phyloP scores from a whole-genome alignment of 2,888 invertebrate genomes.

The Acrobasis suavella region DNA sequence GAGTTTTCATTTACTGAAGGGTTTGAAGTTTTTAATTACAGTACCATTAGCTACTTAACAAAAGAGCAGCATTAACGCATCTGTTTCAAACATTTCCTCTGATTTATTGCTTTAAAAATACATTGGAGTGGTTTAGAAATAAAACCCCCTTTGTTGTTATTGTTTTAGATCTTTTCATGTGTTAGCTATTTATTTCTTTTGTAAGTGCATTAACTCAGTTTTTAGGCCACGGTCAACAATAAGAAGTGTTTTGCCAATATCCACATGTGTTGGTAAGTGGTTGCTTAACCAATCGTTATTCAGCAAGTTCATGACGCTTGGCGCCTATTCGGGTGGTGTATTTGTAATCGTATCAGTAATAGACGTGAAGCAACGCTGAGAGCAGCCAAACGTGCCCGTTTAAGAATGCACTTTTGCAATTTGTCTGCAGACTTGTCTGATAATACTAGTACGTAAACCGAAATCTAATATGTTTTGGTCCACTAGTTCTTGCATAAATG shows the following conservation, averaged over 20 bases:
- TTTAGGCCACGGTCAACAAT: slow-evolving; percentile 47
- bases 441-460: too few relatives aligned
- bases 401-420: slow-evolving; percentile 53
- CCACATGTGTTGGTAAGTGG: slow-evolving; percentile 36
- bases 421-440: background rate
- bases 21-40: slow-evolving; percentile 35
- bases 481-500: too few relatives aligned
- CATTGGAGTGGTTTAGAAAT: slow-evolving; percentile 3
- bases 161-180: background rate
- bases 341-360: slow-evolving; percentile 44
- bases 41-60: slow-evolving; percentile 19
- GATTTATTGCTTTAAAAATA: slow-evolving; percentile 5
- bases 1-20: slow-evolving; percentile 43
- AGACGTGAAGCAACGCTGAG: slow-evolving; percentile 44
- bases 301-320: slow-evolving; percentile 46
- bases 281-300: slow-evolving; percentile 48
- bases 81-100: slow-evolving; percentile 10
- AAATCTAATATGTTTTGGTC: too few relatives aligned
- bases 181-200: background rate
- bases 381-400: slow-evolving; percentile 43
- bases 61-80: slow-evolving; percentile 7
- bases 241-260: slow-evolving; percentile 41
- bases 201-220: slow-evolving; percentile 26
- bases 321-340: slow-evolving; percentile 59
- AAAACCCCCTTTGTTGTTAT: slow-evolving; percentile 7